A percentile compares a stretch with the other conserved stretches of the same genome.
Conservation (phyloP, 1,140 invertebrate species). For the Potamilus streckersoni region DNA sequence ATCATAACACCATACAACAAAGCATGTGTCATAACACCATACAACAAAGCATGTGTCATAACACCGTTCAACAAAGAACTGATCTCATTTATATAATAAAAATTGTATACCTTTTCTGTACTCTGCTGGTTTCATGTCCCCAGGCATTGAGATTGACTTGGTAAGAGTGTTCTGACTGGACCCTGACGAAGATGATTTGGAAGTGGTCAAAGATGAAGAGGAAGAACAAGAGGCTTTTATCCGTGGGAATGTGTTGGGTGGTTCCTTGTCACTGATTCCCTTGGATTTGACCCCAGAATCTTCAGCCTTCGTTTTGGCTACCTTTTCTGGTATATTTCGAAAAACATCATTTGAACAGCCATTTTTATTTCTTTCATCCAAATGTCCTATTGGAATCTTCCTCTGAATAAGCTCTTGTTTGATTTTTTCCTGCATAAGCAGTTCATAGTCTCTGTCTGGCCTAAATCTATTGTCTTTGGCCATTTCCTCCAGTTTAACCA, state of each 20-base stretch:
- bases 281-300: no score
- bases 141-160: conserved; percentile 46
- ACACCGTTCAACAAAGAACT: no score
- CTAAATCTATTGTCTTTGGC: conserved; percentile 18
- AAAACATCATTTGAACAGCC: no score
- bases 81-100: no score
- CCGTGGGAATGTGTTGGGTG: conserved; percentile 26
- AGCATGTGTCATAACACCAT: no score
- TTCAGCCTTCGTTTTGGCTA: no score
- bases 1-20: no score
- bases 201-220: background rate
- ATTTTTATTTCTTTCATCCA: no score
- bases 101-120: conserved; percentile 41
- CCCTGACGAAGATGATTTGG: background rate
- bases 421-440: conserved; percentile 18
- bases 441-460: conserved; percentile 13
- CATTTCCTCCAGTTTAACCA: conserved; percentile 20
- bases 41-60: no score
- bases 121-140: conserved; percentile 49
- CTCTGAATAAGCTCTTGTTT: conserved; percentile 17
- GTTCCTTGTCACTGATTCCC: conserved; percentile 8
- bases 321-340: no score
- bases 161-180: conserved; percentile 18
- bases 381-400: background rate
- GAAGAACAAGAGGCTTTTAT: conserved; percentile 7